Conservation (phyloP, 2,888 invertebrate genomes). For the Theretra japonica region DNA sequence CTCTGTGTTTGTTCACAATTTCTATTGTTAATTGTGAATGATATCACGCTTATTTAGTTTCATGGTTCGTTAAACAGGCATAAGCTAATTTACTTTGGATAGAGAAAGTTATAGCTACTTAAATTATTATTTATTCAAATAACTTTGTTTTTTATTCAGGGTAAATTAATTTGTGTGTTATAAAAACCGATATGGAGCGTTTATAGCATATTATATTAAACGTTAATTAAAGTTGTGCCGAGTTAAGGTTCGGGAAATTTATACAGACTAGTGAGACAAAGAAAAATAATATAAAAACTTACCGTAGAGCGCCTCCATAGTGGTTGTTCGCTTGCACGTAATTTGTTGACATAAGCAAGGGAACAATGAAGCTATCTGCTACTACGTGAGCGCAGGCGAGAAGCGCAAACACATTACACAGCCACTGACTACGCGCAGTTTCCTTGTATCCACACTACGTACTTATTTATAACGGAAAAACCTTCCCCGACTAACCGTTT, state of each 20-base stretch:
- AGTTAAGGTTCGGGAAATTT: neutral
- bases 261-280: neutral
- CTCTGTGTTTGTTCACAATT: neutral
- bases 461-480: slow-evolving; percentile 18
- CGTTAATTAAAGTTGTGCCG: too few relatives aligned
- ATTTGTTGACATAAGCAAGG: slow-evolving; percentile 65
- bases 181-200: too few relatives aligned
- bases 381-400: slow-evolving; percentile 45
- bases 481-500: neutral
- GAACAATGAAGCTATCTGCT: slow-evolving; percentile 67
- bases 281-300: slow-evolving; percentile 11
- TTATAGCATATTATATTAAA: too few relatives aligned
- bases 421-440: slow-evolving; percentile 10
- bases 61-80: neutral
- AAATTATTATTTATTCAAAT: too few relatives aligned
- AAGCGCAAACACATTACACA: slow-evolving; percentile 29
- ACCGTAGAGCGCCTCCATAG: slow-evolving; percentile 50
- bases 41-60: slow-evolving; percentile 8
- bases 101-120: too few relatives aligned
- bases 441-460: slow-evolving; percentile 8
- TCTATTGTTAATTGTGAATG: neutral
- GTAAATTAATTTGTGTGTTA: too few relatives aligned
- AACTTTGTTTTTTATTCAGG: too few relatives aligned
- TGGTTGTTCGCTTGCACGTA: slow-evolving; percentile 47
- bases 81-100: neutral